phyloP scores from a whole-genome alignment of 2,888 invertebrate species.

The Galerucella calmariensis region DNA sequence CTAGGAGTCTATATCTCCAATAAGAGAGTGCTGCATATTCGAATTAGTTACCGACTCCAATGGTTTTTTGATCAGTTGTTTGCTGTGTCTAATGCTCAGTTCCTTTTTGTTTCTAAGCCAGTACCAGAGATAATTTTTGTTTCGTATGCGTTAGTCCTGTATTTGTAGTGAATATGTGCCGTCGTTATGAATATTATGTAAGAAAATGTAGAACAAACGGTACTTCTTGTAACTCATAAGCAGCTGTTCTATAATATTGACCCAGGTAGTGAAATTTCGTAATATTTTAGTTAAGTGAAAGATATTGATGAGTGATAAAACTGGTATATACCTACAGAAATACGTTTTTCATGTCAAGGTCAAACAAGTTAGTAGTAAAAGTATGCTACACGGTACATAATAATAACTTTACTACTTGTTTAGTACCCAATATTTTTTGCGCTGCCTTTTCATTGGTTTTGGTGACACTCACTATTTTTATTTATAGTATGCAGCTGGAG shows the following conservation, averaged over 20 bases:
- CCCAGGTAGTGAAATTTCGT: slow-evolving; percentile 15
- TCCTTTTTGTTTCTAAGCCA: too few relatives aligned
- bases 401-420: slow-evolving; percentile 3
- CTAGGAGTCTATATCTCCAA: too few relatives aligned
- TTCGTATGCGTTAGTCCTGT: too few relatives aligned
- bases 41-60: too few relatives aligned
- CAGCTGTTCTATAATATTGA: not conserved
- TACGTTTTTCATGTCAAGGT: too few relatives aligned
- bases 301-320: slow-evolving; percentile 7
- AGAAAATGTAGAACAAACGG: slow-evolving; percentile 3
- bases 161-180: too few relatives aligned
- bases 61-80: too few relatives aligned
- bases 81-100: too few relatives aligned
- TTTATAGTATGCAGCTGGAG: slow-evolving; percentile 60
- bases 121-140: too few relatives aligned
- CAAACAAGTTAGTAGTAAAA: too few relatives aligned
- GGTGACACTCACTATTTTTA: slow-evolving; percentile 19
- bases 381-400: not conserved
- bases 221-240: not conserved
- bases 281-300: slow-evolving; percentile 5
- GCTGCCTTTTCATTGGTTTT: not conserved
- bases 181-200: not conserved
- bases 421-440: not conserved
- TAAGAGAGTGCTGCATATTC: too few relatives aligned
- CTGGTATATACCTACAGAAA: not conserved